phyloP scores from a whole-genome alignment of 2,888 invertebrate species.

The Lasioglossum vierecki region DNA sequence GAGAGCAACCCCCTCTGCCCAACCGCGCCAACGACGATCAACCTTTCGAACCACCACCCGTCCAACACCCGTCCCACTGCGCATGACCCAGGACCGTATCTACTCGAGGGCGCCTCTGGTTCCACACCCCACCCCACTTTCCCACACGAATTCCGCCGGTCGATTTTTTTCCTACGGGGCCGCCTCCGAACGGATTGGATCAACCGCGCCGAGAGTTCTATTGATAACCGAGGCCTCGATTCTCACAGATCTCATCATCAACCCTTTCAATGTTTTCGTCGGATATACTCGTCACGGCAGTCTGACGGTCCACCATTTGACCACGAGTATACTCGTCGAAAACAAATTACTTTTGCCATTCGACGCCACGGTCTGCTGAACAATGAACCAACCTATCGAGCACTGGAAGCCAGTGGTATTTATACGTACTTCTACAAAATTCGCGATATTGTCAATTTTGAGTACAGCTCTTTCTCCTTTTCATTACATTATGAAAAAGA shows the following conservation, averaged over 20 bases:
- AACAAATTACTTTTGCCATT: background rate
- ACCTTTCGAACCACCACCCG: slow-evolving; percentile 66
- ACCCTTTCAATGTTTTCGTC: background rate
- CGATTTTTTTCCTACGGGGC: slow-evolving; percentile 39
- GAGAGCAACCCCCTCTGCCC: slow-evolving; percentile 43
- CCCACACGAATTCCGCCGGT: slow-evolving; percentile 24
- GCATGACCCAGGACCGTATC: slow-evolving; percentile 65
- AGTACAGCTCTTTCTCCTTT: background rate
- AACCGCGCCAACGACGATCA: slow-evolving; percentile 59
- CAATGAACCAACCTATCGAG: too few species aligned
- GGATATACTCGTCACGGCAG: background rate
- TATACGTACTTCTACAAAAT: background rate
- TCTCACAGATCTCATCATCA: background rate
- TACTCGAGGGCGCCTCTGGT: background rate
- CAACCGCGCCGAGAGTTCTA: background rate
- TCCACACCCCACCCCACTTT: slow-evolving; percentile 2
- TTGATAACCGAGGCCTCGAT: background rate
- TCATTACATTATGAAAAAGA: background rate
- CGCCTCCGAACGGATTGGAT: slow-evolving; percentile 26
- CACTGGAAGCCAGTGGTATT: background rate
- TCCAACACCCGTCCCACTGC: slow-evolving; percentile 19
- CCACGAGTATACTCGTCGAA: background rate
- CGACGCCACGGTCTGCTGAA: too few species aligned
- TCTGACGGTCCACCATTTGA: background rate
- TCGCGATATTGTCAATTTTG: background rate